These are phyloP conservation scores for Trichoplusia ni DNA, from an alignment of 1,140 invertebrate genomes.

Conservation along the genomic window DNA sequence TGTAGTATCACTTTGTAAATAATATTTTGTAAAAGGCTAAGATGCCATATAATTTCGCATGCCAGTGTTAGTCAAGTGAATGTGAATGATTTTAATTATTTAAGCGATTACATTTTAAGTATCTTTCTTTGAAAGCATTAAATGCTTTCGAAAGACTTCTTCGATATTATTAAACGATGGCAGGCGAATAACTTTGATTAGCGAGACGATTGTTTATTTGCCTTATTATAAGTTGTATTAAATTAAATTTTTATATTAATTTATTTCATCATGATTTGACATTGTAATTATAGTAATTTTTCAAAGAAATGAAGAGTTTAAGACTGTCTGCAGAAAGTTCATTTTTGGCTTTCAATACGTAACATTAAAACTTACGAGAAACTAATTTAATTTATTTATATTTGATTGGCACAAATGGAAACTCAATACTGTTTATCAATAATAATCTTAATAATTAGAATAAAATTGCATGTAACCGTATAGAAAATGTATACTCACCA, in stretches of 20 bases:
- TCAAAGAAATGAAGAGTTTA: no score
- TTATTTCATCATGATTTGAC: conserved; percentile 13
- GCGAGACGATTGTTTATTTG: no score
- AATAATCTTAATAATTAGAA: no score
- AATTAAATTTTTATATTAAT: conserved; percentile 6
- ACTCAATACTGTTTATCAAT: no score
- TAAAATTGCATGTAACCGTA: no score
- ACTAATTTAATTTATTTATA: neutral
- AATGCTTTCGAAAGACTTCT: conserved; percentile 9
- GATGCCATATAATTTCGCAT: conserved; percentile 20
- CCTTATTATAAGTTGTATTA: neutral
- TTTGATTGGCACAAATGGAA: conserved; percentile 12
- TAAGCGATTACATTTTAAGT: conserved; percentile 15
- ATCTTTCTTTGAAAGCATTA: neutral
- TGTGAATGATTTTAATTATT: conserved; percentile 12
- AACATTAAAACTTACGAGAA: neutral
- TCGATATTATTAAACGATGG: neutral
- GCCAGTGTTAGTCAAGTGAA: conserved; percentile 9
- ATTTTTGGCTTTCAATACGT: neutral
- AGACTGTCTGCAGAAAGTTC: conserved; percentile 5
- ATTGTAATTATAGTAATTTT: neutral
- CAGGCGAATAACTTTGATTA: no score
- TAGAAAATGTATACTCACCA: no score
- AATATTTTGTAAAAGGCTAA: conserved; percentile 18
- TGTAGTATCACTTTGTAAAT: conserved; percentile 11